Percentiles rank a stretch among this genome's conserved stretches.
Evolutionary conservation across 2,113 vertebrate genomes (phyloP).

Genomic region (Leuciscus idus): DNA sequence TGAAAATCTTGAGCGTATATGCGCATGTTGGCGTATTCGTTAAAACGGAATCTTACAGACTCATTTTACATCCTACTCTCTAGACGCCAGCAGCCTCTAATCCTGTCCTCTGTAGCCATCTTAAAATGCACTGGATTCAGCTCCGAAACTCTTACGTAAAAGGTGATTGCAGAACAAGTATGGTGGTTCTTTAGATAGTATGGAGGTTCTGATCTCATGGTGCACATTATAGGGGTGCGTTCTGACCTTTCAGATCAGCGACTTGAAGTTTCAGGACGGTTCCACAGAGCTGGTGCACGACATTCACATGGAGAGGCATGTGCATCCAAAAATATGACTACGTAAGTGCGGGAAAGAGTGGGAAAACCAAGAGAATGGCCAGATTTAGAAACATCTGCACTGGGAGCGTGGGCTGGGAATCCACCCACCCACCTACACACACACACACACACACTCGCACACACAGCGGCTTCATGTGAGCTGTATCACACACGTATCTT

Average conservation of each 20-base stretch:
- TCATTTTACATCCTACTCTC: conserved; percentile 24
- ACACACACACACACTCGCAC: background rate
- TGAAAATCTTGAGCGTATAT: background rate
- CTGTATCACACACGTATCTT: conserved; percentile 16
- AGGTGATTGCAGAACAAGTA: background rate
- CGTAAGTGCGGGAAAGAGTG: conserved; percentile 42
- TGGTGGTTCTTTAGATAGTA: background rate
- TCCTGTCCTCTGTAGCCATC: conserved; percentile 30
- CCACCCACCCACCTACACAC: conserved; percentile 20
- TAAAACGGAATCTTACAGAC: conserved; percentile 7
- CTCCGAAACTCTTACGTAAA: conserved; percentile 12
- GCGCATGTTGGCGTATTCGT: background rate
- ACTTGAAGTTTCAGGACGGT: conserved; percentile 32
- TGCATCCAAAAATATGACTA: conserved; percentile 54
- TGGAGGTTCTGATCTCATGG: background rate
- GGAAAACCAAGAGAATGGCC: conserved; percentile 52
- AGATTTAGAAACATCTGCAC: conserved; percentile 53
- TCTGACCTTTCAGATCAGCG: conserved; percentile 6
- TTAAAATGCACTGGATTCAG: conserved; percentile 20
- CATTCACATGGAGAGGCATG: conserved; percentile 57
- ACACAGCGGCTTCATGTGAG: conserved; percentile 21
- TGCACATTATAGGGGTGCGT: background rate
- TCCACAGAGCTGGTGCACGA: conserved; percentile 31
- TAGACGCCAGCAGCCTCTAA: conserved; percentile 2
- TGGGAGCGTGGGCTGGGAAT: conserved; percentile 34